Conservation (phyloP, 2,113 vertebrate genomes). For the Crotalus viridis region DNA sequence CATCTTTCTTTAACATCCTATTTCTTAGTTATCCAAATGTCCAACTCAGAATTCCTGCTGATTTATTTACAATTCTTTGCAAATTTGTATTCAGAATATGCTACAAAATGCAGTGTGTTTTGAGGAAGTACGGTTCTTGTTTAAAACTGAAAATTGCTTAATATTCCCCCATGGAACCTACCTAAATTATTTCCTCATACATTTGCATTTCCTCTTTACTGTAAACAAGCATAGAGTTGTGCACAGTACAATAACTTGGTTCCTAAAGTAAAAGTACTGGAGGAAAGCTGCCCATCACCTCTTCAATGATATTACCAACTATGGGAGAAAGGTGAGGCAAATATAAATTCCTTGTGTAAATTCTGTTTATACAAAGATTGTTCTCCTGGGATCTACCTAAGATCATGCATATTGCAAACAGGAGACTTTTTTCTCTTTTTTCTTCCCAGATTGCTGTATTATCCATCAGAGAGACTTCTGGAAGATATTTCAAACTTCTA, state of each 20-base stretch:
- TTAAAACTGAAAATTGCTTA: background rate
- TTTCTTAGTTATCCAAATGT: background rate
- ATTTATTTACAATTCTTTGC: background rate
- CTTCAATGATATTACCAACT: background rate
- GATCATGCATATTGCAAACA: background rate
- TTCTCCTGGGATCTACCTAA: background rate
- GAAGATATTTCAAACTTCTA: background rate
- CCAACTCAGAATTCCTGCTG: background rate
- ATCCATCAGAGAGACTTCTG: background rate
- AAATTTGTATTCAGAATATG: background rate
- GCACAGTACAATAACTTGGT: background rate
- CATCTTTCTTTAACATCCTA: background rate
- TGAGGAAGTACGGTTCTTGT: background rate
- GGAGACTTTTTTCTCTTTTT: background rate
- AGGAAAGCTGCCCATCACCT: too few relatives aligned
- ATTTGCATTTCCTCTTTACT: background rate
- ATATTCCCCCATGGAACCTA: background rate
- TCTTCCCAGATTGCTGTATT: background rate
- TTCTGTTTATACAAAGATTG: background rate
- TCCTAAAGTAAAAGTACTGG: background rate
- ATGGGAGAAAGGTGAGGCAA: background rate
- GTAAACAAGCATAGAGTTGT: background rate
- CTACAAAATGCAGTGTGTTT: background rate
- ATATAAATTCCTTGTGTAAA: background rate
- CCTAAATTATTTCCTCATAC: slow-evolving; percentile 3